Evolutionary conservation across 2,888 invertebrate genomes (phyloP), one percentile per base, ranked within the genome.

Genomic region (Hecatera dysodea): DNA sequence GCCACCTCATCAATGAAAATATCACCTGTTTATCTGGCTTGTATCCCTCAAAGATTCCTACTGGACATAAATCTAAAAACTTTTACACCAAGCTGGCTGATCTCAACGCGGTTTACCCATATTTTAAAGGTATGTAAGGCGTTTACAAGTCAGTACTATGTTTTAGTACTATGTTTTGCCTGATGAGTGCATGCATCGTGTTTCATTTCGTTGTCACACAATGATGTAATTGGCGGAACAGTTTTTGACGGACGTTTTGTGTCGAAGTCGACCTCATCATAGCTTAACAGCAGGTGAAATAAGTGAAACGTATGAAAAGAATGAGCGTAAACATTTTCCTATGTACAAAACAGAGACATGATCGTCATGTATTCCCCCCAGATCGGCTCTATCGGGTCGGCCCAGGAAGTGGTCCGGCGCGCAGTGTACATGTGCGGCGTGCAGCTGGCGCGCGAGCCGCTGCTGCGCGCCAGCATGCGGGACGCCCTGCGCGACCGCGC

Each of bases 391-490:
- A 90, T 87, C 52, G 93, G 89, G 0, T 92, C 97, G 0, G 96
- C 97, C 0, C 98, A 98, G 6, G 99, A 99, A 89, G 98, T 98
- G 19, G 90, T 99, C 55, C 97, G 98, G 86, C 99, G 99, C 5
- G 98, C 98, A 0, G 98, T 98, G 87, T 98, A 98, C 93, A 99
- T 99, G 98, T 98, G 99, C 33, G 99, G 99, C 1, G 97, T 98
- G 78, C 99, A 99, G 93, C 95, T 99, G 67, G 98, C 99, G 0
- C 97, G 98, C 63, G 99, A 99, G 90, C 99, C 99, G 0, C 93
- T 98, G 74, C 97, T 99, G 12, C 96, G 99, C 0, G 97, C 98
- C 87, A 97, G 98, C 83, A 97, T 99, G 12, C 96, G 99, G 0
- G 98, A 98, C 91, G 97, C 98, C 56, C 98, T 98, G 91, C 98